Evolutionary conservation across 1,140 invertebrate species (phyloP), one percentile per base, ranked within the genome.

Genomic region (Caerostris extrusa): DNA sequence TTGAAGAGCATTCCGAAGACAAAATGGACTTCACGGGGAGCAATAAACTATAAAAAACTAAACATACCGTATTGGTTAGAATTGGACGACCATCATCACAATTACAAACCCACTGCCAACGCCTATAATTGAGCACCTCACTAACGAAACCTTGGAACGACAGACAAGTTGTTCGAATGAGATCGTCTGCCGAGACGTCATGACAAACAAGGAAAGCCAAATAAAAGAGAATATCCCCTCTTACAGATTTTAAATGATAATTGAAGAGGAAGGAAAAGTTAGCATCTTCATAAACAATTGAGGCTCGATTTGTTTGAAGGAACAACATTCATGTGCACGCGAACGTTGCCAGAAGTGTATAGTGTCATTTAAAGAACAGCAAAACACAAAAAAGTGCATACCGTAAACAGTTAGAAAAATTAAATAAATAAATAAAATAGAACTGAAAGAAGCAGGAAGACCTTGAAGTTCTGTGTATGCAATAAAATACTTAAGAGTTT

Each of bases 181-280:
- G 71, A 77, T 77, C 71, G 71, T 77, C 71, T 50, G 53, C 71
- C 71, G 34, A 50, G 34, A 77, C 71, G 71, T 77, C 71, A 53
- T 77, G 53, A 77, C 71, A 77, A 50, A 77, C 71, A 17, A 77
- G 71, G 71, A 77, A 77, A 77, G 34, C 19, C 71, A 53, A 12
- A 5, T 53, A 50, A 77, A 77, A 77, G 34, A 77, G 50, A 77
- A 77, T 77, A n/a, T 85, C 58, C 83, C 57, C 55, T 34, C 57
- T 85, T 85, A 60, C 50, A 57, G 83, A 58, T 19, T 90, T 90
- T 90, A 90, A 90, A 90, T 90, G 88, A 90, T 90, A 90, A 90
- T 71, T 55, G 67, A 71, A 53, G 34, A 60, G 88, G 88, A 77
- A 77, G 88, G 67, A 90, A 71, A 77, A 67, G 34, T 71, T 71